Conservation (phyloP, 2,113 vertebrate genomes). For the Rhea pennata region DNA sequence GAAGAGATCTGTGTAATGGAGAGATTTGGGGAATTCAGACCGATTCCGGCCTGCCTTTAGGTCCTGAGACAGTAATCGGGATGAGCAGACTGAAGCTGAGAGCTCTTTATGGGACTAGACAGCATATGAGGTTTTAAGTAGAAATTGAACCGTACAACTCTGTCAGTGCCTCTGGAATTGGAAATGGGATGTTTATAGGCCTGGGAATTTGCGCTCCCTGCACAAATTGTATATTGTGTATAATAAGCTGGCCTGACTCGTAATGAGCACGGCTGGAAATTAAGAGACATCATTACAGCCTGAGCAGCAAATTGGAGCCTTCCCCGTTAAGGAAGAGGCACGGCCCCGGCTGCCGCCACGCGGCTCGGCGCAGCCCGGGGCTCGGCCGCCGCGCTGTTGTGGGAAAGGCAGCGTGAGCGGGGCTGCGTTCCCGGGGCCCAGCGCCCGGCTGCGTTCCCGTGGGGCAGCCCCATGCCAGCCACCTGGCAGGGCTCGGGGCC, state of each 20-base stretch:
- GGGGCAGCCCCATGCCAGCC: no score
- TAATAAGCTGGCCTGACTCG: slow-evolving; percentile 43
- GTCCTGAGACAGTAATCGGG: slow-evolving; percentile 59
- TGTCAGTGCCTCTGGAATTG: slow-evolving; percentile 41
- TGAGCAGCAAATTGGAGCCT: not conserved
- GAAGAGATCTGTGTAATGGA: slow-evolving; percentile 62
- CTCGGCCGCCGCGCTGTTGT: fast-evolving
- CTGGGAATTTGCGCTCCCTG: slow-evolving; percentile 52
- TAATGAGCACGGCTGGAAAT: slow-evolving; percentile 45
- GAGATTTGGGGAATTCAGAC: slow-evolving; percentile 55
- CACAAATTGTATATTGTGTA: slow-evolving; percentile 23
- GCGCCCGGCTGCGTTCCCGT: no score
- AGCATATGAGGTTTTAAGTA: slow-evolving; percentile 33
- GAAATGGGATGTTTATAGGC: slow-evolving; percentile 54
- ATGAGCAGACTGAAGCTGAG: slow-evolving; percentile 39
- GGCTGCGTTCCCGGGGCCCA: no score
- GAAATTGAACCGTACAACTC: slow-evolving; percentile 60
- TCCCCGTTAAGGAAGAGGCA: not conserved
- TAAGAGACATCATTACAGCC: slow-evolving; percentile 19
- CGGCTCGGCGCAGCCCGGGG: fast-evolving
- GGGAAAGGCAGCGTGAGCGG: not conserved
- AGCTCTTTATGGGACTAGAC: slow-evolving; percentile 56
- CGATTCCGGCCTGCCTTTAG: slow-evolving; percentile 40
- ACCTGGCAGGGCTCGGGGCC: no score
- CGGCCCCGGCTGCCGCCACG: fast-evolving